Evolutionary conservation across 2,888 invertebrate genomes (phyloP).

Genomic region (Apeira syringaria): DNA sequence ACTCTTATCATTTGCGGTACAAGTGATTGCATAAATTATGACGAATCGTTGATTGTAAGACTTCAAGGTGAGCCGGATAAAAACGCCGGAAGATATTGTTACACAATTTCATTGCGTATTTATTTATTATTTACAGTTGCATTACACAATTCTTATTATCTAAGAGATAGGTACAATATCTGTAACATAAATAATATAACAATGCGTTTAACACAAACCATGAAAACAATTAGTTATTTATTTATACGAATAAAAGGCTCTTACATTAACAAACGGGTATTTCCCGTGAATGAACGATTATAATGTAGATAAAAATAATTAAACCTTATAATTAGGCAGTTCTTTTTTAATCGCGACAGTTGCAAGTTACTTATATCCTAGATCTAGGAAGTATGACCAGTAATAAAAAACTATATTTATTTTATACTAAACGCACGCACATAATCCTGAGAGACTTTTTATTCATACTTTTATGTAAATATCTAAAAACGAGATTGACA

Average conservation of each 20-base stretch:
- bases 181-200: conserved; percentile 23
- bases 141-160: conserved; percentile 30
- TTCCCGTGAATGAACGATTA: conserved; percentile 10
- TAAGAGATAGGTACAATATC: conserved; percentile 23
- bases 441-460: too few species aligned
- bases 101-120: conserved; percentile 34
- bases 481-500: too few species aligned
- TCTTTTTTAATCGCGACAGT: too few species aligned
- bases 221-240: conserved; percentile 10
- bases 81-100: conserved; percentile 11
- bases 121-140: conserved; percentile 30
- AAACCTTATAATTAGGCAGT: not conserved
- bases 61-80: conserved; percentile 9
- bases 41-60: conserved; percentile 14
- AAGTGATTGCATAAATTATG: too few species aligned
- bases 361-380: too few species aligned
- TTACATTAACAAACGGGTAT: conserved; percentile 11
- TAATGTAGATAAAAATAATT: conserved; percentile 5
- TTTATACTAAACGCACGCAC: too few species aligned
- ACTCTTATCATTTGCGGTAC: too few species aligned
- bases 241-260: conserved; percentile 15
- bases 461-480: too few species aligned
- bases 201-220: conserved; percentile 19
- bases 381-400: too few species aligned
- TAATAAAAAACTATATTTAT: too few species aligned